Conservation (phyloP, 2,797 vertebrate species). For the Heteromormyrus szaboi region DNA sequence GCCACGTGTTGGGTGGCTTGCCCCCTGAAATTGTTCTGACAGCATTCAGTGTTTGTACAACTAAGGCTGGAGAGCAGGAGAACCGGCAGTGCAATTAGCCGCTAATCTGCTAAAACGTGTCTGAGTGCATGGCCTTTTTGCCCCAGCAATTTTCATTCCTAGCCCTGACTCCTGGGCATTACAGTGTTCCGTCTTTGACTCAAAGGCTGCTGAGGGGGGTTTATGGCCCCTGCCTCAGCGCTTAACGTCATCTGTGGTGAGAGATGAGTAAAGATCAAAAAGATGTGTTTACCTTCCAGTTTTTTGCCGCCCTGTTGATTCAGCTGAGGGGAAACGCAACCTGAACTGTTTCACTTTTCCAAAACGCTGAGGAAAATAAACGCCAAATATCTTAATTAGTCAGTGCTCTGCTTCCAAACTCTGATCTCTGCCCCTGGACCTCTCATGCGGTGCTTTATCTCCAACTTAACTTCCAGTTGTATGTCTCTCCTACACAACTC, state of each 20-base stretch:
- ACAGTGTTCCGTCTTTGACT: neutral
- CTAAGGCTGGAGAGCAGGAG: neutral
- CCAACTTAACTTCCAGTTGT: neutral
- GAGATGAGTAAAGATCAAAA: neutral
- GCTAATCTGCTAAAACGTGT: neutral
- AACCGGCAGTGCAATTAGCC: neutral
- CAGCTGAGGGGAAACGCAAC: neutral
- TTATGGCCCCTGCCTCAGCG: neutral
- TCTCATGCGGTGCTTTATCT: neutral
- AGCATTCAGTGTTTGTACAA: neutral
- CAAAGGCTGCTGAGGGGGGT: neutral
- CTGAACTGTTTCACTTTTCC: neutral
- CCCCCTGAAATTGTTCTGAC: neutral
- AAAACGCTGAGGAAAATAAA: neutral
- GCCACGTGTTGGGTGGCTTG: constrained; percentile 2
- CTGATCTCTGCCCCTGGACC: neutral
- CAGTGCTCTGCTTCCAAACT: neutral
- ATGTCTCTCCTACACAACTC: neutral
- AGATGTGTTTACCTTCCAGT: neutral
- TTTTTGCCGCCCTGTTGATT: neutral
- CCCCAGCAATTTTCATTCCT: neutral
- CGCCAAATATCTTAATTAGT: neutral
- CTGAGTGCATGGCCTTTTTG: neutral
- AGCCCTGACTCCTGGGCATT: neutral
- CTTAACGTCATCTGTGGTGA: neutral